A percentile compares a stretch with the other conserved stretches of the same genome.
Evolutionary conservation across 2,888 invertebrate species (phyloP).

Genomic region (Himalopsyche kuldschensis): DNA sequence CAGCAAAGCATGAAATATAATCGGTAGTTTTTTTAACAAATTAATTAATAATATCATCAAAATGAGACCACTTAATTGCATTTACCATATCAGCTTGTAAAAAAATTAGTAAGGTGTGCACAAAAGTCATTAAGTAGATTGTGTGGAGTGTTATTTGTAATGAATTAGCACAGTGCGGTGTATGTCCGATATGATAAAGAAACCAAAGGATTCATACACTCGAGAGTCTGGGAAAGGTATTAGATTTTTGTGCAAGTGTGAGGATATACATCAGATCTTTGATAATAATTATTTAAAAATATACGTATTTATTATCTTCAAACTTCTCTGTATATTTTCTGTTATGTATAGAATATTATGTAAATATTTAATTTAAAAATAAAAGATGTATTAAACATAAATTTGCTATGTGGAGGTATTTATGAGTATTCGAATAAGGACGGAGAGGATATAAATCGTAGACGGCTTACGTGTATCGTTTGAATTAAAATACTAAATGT

Average conservation of each 20-base stretch:
- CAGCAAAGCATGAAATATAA: background rate
- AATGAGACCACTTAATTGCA: conserved; percentile 33
- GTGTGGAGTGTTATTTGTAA: conserved; percentile 16
- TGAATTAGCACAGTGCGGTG: background rate
- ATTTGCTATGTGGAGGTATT: conserved; percentile 7
- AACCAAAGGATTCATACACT: background rate
- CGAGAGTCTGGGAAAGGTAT: background rate
- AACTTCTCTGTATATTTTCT: conserved; percentile 13
- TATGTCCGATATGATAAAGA: background rate
- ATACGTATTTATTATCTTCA: background rate
- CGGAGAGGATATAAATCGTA: conserved; percentile 10
- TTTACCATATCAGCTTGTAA: conserved; percentile 38
- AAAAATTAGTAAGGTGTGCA: conserved; percentile 29
- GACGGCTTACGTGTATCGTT: conserved; percentile 38
- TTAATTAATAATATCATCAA: conserved; percentile 19
- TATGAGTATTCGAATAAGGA: conserved; percentile 1
- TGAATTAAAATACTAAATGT: conserved; percentile 28
- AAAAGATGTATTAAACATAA: conserved; percentile 11
- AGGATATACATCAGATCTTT: background rate
- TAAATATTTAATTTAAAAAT: conserved; percentile 22
- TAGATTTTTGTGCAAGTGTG: background rate
- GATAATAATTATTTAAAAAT: background rate
- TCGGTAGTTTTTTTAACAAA: conserved; percentile 5
- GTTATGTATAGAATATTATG: conserved; percentile 27
- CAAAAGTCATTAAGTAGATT: conserved; percentile 29